Conservation (phyloP, 2,888 invertebrate genomes). For the Tipula vernalis region DNA sequence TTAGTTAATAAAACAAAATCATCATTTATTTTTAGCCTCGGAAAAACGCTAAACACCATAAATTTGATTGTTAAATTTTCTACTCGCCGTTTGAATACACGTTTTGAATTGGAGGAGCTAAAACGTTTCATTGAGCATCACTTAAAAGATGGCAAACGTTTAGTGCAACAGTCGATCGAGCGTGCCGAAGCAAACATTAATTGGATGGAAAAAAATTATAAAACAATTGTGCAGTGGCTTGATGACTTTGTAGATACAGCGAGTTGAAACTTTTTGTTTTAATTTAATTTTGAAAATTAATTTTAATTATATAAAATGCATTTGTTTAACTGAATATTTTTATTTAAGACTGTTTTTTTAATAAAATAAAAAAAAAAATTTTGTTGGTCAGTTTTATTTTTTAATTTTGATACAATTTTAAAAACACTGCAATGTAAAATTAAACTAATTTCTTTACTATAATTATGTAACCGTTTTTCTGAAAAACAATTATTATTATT, state of each 20-base stretch:
- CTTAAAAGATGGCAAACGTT: slow-evolving; percentile 54
- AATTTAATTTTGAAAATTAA: background rate
- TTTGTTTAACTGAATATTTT: background rate
- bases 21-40: slow-evolving; percentile 38
- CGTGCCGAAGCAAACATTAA: slow-evolving; percentile 66
- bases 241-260: background rate
- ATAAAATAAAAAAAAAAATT: background rate
- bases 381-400: background rate
- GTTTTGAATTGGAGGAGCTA: slow-evolving; percentile 63
- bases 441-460: background rate
- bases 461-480: background rate
- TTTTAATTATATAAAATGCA: background rate
- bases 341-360: background rate
- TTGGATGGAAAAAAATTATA: slow-evolving; percentile 70
- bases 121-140: slow-evolving; percentile 52
- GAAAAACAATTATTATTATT: background rate
- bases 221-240: slow-evolving; percentile 65
- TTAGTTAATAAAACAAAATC: too few relatives aligned
- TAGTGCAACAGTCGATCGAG: slow-evolving; percentile 69
- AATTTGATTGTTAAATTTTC: slow-evolving; percentile 59
- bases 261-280: background rate
- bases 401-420: background rate
- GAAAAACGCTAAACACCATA: slow-evolving; percentile 55
- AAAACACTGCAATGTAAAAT: too few relatives aligned
- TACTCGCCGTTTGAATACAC: slow-evolving; percentile 60